Percentiles rank a stretch among this genome's conserved stretches.
Conservation (phyloP, 2,888 invertebrate species). For the Drosophila imparisetae region DNA sequence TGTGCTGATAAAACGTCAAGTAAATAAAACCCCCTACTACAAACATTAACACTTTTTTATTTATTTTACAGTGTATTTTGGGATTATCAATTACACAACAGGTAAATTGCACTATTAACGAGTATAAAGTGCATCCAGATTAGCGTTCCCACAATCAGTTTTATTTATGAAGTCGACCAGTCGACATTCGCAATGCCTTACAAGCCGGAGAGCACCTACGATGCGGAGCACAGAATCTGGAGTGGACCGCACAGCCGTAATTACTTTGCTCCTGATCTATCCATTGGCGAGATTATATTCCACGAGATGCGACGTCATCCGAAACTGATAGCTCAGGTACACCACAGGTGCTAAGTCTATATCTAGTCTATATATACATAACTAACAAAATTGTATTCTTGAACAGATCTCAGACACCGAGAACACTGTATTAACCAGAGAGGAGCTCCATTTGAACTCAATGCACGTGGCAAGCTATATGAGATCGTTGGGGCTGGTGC, state of each 20-base stretch:
- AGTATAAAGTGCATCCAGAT: no score
- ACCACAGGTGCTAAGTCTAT: neutral
- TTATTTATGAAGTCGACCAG: neutral
- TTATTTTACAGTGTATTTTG: no score
- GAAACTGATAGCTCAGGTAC: conserved; percentile 31
- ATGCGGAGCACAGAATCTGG: conserved; percentile 53
- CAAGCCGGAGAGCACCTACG: conserved; percentile 30
- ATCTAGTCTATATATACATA: no score
- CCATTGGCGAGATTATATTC: conserved; percentile 61
- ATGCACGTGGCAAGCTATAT: no score
- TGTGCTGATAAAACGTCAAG: neutral
- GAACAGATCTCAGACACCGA: no score
- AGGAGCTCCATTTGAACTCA: no score
- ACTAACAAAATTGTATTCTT: no score
- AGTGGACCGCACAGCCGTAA: conserved; percentile 16
- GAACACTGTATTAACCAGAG: no score
- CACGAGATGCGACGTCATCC: conserved; percentile 60
- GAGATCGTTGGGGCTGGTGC: no score
- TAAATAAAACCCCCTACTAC: neutral
- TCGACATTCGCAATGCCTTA: conserved; percentile 24
- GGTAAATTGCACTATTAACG: no score
- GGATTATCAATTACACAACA: no score
- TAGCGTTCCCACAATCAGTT: neutral
- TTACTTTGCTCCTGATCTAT: conserved; percentile 48
- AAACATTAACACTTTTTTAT: neutral